These are phyloP conservation scores for Phanerotoma sp. DNA, from an alignment of 2,888 invertebrate species.

Conservation along the genomic window DNA sequence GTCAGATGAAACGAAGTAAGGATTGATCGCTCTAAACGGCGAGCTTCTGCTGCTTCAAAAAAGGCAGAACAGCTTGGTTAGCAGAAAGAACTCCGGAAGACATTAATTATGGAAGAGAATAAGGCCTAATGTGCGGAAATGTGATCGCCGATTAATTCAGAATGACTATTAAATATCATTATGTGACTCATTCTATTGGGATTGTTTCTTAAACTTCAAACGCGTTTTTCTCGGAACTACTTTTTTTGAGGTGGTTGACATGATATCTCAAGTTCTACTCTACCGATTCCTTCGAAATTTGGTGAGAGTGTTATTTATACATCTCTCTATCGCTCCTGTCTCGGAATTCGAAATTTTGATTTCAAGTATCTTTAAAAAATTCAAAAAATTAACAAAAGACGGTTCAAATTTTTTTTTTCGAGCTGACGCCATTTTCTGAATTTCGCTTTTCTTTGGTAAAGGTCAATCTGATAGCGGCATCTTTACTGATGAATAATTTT, in stretches of 20 bases:
- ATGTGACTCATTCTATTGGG: background rate
- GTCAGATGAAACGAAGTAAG: constrained; percentile 5
- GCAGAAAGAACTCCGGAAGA: background rate
- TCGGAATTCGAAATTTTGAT: background rate
- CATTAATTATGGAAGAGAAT: background rate
- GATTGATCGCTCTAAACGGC: background rate
- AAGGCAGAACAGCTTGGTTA: background rate
- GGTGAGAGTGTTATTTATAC: background rate
- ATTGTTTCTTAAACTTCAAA: background rate
- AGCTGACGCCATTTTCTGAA: background rate
- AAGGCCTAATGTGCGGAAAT: background rate
- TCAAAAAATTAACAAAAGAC: background rate
- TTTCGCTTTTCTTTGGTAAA: background rate
- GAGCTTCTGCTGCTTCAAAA: background rate
- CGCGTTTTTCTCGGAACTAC: background rate
- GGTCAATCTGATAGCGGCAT: background rate
- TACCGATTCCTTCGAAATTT: background rate
- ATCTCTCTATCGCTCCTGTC: background rate
- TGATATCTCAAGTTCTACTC: no score
- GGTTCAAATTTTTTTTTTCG: background rate
- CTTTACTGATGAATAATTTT: background rate
- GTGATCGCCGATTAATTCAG: background rate
- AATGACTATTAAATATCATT: background rate
- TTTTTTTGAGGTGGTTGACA: background rate
- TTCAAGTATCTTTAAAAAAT: background rate